Percentiles rank a stretch among this genome's conserved stretches.
phyloP scores from a whole-genome alignment of 2,113 vertebrate genomes.

The Microtus ochrogaster region DNA sequence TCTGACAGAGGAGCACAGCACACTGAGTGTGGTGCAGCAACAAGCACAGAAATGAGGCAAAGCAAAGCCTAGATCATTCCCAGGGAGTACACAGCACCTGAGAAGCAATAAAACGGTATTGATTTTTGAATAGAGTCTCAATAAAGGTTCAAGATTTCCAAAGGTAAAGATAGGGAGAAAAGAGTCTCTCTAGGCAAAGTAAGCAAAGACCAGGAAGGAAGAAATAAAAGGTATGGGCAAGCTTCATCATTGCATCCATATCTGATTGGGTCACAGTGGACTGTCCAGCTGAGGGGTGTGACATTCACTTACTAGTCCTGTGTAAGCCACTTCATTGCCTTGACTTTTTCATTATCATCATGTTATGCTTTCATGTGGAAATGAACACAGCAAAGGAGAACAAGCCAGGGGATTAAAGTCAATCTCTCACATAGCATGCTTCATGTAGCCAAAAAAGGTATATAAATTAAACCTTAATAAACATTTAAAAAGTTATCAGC shows the following conservation, averaged over 20 bases:
- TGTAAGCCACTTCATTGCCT: slow-evolving; percentile 19
- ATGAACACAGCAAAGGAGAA: slow-evolving; percentile 34
- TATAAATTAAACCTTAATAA: slow-evolving; percentile 37
- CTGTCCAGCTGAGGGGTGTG: slow-evolving; percentile 23
- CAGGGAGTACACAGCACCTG: neutral
- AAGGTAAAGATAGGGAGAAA: neutral
- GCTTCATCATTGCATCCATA: neutral
- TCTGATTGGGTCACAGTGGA: neutral
- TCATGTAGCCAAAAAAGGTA: neutral
- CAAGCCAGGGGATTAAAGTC: slow-evolving; percentile 6
- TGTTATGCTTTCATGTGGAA: slow-evolving; percentile 40
- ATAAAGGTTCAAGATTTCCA: slow-evolving; percentile 35
- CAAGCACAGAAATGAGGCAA: slow-evolving; percentile 8
- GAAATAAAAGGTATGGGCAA: neutral
- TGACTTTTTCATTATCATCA: neutral
- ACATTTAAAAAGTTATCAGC: neutral
- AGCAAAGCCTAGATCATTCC: neutral
- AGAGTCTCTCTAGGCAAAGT: neutral
- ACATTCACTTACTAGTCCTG: neutral
- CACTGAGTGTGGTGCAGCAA: neutral
- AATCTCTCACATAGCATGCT: slow-evolving; percentile 42
- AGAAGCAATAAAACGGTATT: neutral
- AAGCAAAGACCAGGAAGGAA: neutral
- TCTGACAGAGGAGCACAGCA: neutral
- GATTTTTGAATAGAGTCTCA: slow-evolving; percentile 42